Evolutionary conservation across 2,888 invertebrate genomes (phyloP).

Genomic region (Andrena bucephala): DNA sequence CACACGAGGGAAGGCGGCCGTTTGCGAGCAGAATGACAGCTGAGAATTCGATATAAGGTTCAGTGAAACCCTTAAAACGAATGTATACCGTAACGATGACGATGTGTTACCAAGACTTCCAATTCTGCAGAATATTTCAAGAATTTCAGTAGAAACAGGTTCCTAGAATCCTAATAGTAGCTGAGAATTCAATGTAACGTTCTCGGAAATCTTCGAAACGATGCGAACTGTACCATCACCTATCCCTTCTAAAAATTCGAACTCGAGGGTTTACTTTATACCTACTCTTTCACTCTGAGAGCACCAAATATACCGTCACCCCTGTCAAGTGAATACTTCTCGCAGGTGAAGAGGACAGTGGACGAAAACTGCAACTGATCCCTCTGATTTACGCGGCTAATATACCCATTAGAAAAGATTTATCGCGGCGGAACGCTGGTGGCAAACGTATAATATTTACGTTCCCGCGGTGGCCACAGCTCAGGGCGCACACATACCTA

Average conservation of each 20-base stretch:
- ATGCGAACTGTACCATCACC: neutral
- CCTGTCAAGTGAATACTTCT: too few relatives aligned
- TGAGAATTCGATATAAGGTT: too few relatives aligned
- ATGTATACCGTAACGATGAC: too few relatives aligned
- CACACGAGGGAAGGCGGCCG: too few relatives aligned
- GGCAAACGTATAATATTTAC: constrained; percentile 66
- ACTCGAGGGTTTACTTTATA: neutral
- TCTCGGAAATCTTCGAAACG: neutral
- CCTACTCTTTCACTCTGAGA: too few relatives aligned
- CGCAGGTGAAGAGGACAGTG: constrained; percentile 6
- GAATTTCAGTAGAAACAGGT: too few relatives aligned
- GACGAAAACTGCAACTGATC: constrained; percentile 37
- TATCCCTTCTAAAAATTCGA: constrained; percentile 3
- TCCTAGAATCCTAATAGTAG: neutral
- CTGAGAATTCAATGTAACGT: neutral
- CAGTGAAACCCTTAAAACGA: too few relatives aligned
- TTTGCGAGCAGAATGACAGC: too few relatives aligned
- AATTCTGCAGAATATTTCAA: too few relatives aligned
- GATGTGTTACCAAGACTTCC: too few relatives aligned
- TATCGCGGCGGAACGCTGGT: constrained; percentile 23
- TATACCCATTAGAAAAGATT: constrained; percentile 55
- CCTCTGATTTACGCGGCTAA: constrained; percentile 53
- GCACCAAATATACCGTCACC: too few relatives aligned
- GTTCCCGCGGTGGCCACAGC: constrained; percentile 44
- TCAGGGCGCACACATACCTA: neutral